Percentiles rank a stretch among this genome's conserved stretches.
Conservation (phyloP, 2,888 invertebrate species). For the Drosophila neotestacea region DNA sequence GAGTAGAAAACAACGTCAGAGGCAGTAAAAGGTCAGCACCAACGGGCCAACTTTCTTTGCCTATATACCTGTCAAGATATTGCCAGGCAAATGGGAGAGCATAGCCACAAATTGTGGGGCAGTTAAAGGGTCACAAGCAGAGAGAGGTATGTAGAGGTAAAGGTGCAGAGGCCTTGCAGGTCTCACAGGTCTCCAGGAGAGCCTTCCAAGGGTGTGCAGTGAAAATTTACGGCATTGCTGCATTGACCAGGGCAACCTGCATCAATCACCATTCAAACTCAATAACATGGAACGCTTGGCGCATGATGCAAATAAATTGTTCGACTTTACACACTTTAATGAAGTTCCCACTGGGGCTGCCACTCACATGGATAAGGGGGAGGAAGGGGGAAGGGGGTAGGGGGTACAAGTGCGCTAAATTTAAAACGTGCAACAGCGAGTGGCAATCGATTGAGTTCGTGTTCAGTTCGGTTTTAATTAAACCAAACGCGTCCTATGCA, state of each 20-base stretch:
- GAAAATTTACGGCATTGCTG: conserved; percentile 48
- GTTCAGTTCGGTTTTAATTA: conserved; percentile 67
- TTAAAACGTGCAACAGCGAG: conserved; percentile 67
- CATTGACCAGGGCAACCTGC: conserved; percentile 40
- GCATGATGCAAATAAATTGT: conserved; percentile 73
- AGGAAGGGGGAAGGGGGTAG: neutral
- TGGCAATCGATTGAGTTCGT: conserved; percentile 47
- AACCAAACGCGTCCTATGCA: conserved; percentile 44
- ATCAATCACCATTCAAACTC: conserved; percentile 55
- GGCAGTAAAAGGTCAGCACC: conserved; percentile 6
- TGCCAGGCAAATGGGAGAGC: conserved; percentile 15
- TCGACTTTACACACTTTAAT: conserved; percentile 72
- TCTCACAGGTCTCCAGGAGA: conserved; percentile 23
- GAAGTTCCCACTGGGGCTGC: conserved; percentile 49
- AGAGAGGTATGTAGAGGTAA: neutral
- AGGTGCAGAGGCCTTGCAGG: neutral
- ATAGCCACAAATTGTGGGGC: conserved; percentile 13
- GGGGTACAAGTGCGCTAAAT: conserved; percentile 56
- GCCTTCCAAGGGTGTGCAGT: conserved; percentile 17
- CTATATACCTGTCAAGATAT: conserved; percentile 6
- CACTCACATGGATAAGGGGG: conserved; percentile 8
- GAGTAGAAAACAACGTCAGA: conserved; percentile 4
- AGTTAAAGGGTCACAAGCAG: conserved; percentile 16
- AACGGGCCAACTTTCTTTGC: neutral
- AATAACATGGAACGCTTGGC: conserved; percentile 51